Evolutionary conservation across 2,888 invertebrate species (phyloP).

Genomic region (Pedicia rivosa): DNA sequence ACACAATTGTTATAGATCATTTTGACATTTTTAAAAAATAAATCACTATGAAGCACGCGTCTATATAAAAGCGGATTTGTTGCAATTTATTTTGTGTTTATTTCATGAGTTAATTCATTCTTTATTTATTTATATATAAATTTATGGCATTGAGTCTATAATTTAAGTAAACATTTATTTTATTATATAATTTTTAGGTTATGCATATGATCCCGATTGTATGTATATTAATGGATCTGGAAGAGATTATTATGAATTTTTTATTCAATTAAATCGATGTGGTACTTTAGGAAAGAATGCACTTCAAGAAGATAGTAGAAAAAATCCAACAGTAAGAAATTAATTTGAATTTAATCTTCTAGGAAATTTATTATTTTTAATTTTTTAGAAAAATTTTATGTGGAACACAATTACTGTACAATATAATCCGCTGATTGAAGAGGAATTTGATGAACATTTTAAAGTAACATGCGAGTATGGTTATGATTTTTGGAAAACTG

Average conservation of each 20-base stretch:
- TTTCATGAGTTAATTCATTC: background rate
- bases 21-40: no score
- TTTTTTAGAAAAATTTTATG: conserved; percentile 75
- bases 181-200: no score
- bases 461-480: conserved; percentile 94
- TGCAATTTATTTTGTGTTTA: background rate
- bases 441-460: conserved; percentile 88
- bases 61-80: no score
- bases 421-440: conserved; percentile 83
- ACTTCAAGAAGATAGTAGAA: conserved; percentile 66
- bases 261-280: conserved; percentile 81
- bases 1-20: no score
- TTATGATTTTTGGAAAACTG: conserved; percentile 93
- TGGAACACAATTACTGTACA: conserved; percentile 94
- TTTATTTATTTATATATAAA: background rate
- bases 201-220: conserved; percentile 86
- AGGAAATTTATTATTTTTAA: conserved; percentile 16
- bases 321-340: conserved; percentile 64
- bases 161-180: conserved; percentile 10
- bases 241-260: conserved; percentile 82
- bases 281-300: conserved; percentile 82
- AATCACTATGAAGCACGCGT: no score
- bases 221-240: conserved; percentile 91
- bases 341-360: background rate
- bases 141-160: background rate